Evolutionary conservation across 2,797 vertebrate genomes (phyloP).

Genomic region (Pipistrellus nathusii): DNA sequence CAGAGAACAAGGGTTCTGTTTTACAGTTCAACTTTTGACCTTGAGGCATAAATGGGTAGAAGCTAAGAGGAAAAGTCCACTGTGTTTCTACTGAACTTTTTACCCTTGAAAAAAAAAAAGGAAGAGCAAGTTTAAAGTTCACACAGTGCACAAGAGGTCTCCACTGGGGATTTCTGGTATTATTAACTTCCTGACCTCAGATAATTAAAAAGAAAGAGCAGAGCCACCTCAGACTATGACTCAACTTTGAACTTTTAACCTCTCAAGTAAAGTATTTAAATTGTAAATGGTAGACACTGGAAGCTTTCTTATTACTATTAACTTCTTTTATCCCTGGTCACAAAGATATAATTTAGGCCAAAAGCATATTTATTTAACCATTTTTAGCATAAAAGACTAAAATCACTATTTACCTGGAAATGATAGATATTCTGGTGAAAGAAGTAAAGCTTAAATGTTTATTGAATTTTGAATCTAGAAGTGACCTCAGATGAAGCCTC

Average conservation of each 20-base stretch:
- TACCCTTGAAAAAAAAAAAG: conserved; percentile 88
- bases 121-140: conserved; percentile 90
- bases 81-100: conserved; percentile 91
- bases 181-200: conserved; percentile 93
- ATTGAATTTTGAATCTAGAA: conserved; percentile 30
- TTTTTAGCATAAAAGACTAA: conserved; percentile 79
- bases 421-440: conserved; percentile 71
- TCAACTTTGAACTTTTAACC: conserved; percentile 93
- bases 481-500: background rate
- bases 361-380: conserved; percentile 83
- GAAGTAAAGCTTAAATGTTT: conserved; percentile 59
- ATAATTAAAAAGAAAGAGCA: conserved; percentile 92
- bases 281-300: conserved; percentile 85
- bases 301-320: conserved; percentile 85
- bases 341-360: conserved; percentile 76
- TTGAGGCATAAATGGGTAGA: conserved; percentile 88
- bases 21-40: conserved; percentile 91
- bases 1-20: conserved; percentile 91
- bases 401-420: conserved; percentile 81
- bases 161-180: conserved; percentile 91
- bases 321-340: conserved; percentile 82
- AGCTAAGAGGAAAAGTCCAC: conserved; percentile 88
- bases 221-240: conserved; percentile 89
- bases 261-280: conserved; percentile 86
- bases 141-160: conserved; percentile 89